Conservation (phyloP, 2,797 vertebrate species). For the Meriones psammophilus region DNA sequence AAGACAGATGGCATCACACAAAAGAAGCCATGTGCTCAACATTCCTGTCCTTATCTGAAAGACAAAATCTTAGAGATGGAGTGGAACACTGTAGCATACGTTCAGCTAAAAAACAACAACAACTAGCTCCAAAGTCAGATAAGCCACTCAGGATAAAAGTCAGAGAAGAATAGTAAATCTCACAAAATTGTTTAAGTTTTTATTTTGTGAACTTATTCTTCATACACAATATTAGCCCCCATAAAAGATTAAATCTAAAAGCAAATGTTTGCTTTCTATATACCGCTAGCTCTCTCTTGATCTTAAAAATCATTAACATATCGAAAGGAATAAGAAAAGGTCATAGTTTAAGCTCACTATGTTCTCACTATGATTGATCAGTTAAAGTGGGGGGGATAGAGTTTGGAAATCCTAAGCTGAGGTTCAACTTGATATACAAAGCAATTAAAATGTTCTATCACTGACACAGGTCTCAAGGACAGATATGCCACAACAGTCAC, state of each 20-base stretch:
- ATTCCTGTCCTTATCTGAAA: slow-evolving; percentile 51
- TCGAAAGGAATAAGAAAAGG: slow-evolving; percentile 32
- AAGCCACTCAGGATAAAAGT: slow-evolving; percentile 33
- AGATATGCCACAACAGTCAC: slow-evolving; percentile 34
- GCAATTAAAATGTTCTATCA: slow-evolving; percentile 6
- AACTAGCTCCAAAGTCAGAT: slow-evolving; percentile 46
- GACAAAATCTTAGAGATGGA: slow-evolving; percentile 29
- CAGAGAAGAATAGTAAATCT: not conserved
- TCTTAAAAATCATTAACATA: slow-evolving; percentile 47
- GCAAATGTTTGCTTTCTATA: slow-evolving; percentile 44
- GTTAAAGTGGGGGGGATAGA: not conserved
- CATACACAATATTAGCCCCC: slow-evolving; percentile 29
- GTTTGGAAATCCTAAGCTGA: slow-evolving; percentile 13
- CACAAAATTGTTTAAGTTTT: not conserved
- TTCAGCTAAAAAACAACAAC: not conserved
- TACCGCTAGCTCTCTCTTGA: slow-evolving; percentile 12
- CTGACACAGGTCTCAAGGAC: slow-evolving; percentile 59
- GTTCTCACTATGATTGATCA: slow-evolving; percentile 41
- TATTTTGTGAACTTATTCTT: slow-evolving; percentile 32
- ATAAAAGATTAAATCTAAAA: slow-evolving; percentile 54
- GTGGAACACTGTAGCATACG: not conserved
- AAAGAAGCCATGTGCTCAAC: not conserved
- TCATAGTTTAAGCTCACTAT: not conserved
- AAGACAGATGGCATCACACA: not conserved
- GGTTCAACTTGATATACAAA: slow-evolving; percentile 23